Conservation (phyloP, 64 coral and sea anemone species). For the Acropora yongei region DNA sequence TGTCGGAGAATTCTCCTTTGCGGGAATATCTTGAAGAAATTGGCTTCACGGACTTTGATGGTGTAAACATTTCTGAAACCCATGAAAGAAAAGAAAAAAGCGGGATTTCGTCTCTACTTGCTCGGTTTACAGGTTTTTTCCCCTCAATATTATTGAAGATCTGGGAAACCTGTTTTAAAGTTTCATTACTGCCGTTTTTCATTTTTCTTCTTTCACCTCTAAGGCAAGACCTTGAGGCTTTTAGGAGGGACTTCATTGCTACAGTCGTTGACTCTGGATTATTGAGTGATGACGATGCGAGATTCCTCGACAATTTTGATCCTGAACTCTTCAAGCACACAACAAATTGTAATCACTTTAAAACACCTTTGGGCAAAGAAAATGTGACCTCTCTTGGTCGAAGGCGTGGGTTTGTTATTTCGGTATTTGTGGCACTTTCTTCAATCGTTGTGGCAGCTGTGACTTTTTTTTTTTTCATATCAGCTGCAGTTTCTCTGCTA, state of each 20-base stretch:
- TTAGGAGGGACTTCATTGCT: conserved; percentile 51
- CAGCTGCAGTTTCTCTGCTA: not conserved
- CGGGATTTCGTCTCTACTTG: not conserved
- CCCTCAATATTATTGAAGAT: not conserved
- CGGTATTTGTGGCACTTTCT: not conserved
- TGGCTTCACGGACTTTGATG: conserved; percentile 86
- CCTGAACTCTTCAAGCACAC: conserved; percentile 48
- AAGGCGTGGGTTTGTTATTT: not conserved
- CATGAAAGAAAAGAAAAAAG: conserved; percentile 7
- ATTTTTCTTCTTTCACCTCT: not conserved
- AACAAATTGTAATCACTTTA: not conserved
- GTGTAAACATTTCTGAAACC: not conserved
- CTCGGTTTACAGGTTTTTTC: not conserved
- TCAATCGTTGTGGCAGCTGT: not conserved
- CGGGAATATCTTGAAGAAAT: conserved; percentile 78
- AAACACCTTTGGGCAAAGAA: too few relatives aligned
- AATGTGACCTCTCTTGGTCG: not conserved
- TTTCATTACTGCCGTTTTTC: not conserved
- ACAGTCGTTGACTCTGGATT: conserved; percentile 55
- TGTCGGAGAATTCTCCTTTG: conserved; percentile 89
- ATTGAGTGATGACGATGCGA: conserved; percentile 73
- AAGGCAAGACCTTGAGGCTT: conserved; percentile 7
- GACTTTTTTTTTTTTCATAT: not conserved
- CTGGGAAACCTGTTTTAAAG: not conserved
- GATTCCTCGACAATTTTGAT: conserved; percentile 80